phyloP scores from a whole-genome alignment of 1,140 invertebrate species.

The Penaeus chinensis region DNA sequence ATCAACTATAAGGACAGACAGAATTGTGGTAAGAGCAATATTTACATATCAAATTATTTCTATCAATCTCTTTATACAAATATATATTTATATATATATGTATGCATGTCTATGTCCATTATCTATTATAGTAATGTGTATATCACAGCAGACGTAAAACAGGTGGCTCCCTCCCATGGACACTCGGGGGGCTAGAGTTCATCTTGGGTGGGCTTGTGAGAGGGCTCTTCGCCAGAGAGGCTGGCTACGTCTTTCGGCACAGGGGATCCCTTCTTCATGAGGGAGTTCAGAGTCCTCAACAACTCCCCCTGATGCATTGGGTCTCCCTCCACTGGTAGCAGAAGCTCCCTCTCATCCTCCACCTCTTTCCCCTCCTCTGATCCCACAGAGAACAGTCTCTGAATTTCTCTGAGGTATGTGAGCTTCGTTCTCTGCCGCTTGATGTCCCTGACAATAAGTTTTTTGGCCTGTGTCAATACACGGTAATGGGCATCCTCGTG shows the following conservation, averaged over 20 bases:
- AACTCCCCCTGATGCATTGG: neutral
- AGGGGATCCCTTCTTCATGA: neutral
- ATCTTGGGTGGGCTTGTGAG: neutral
- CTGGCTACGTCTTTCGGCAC: neutral
- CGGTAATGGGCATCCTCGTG: constrained; percentile 10
- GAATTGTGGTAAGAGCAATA: too few species aligned
- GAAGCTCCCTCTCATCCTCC: too few species aligned
- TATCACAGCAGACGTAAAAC: constrained; percentile 14
- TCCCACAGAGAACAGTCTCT: constrained; percentile 22
- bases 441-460: constrained; percentile 25
- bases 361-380: too few species aligned
- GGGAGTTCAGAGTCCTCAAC: constrained; percentile 33
- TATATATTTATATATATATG: too few species aligned
- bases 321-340: constrained; percentile 10
- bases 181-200: neutral
- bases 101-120: too few species aligned
- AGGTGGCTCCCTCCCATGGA: neutral
- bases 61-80: too few species aligned
- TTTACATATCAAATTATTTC: too few species aligned
- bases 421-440: constrained; percentile 34
- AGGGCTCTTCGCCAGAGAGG: neutral
- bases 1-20: too few species aligned
- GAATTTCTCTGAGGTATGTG: constrained; percentile 30
- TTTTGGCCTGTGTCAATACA: neutral
- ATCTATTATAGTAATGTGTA: constrained; percentile 2